phyloP scores from a whole-genome alignment of 2,888 invertebrate genomes.

The Eulithis prunata region DNA sequence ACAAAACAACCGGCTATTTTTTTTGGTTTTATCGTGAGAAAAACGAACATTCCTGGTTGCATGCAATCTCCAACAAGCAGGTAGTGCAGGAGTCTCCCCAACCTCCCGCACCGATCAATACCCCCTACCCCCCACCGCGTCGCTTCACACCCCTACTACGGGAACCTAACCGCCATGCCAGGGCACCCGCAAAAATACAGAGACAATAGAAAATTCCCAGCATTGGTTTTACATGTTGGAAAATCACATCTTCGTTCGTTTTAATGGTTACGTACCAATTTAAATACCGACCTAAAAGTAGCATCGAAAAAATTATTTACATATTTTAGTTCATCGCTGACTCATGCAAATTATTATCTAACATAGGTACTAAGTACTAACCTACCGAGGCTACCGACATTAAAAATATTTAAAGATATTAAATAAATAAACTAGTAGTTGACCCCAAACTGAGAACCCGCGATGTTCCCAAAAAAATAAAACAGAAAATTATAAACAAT shows the following conservation, averaged over 20 bases:
- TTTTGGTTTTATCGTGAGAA: conserved; percentile 36
- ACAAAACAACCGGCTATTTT: conserved; percentile 11
- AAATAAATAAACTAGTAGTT: too few relatives aligned
- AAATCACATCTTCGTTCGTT: background rate
- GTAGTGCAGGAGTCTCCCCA: conserved; percentile 62
- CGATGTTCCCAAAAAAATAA: too few relatives aligned
- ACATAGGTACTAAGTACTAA: too few relatives aligned
- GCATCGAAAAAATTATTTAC: too few relatives aligned
- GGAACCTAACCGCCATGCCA: conserved; percentile 26
- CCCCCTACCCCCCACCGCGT: conserved; percentile 43
- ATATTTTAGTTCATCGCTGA: too few relatives aligned
- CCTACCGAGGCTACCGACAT: too few relatives aligned
- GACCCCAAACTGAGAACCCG: too few relatives aligned
- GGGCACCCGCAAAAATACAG: conserved; percentile 32
- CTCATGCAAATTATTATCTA: too few relatives aligned
- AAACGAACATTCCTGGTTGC: conserved; percentile 60
- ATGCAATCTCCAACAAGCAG: conserved; percentile 60
- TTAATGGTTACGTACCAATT: background rate
- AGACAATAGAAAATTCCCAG: conserved; percentile 21
- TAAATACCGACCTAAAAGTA: too few relatives aligned
- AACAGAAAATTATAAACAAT: too few relatives aligned
- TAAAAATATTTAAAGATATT: too few relatives aligned
- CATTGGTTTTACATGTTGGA: conserved; percentile 17
- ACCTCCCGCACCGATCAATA: conserved; percentile 66
- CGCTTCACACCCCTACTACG: conserved; percentile 38